Conservation (phyloP, 2,797 vertebrate genomes). For the Gobionotothen gibberifrons region DNA sequence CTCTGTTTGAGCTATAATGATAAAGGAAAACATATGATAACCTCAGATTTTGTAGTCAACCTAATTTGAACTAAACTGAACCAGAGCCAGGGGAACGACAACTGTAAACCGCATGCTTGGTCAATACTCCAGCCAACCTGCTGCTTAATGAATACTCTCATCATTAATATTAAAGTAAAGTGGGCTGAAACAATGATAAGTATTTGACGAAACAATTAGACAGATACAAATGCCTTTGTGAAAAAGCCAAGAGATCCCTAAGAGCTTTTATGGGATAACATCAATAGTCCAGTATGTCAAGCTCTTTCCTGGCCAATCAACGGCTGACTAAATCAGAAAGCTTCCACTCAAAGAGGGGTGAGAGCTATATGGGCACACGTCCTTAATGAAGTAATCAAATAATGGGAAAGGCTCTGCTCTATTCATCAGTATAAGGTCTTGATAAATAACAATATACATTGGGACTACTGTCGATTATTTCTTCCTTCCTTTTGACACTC, state of each 20-base stretch:
- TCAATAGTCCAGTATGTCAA: slow-evolving; percentile 43
- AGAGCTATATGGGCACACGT: not conserved
- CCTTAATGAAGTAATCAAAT: slow-evolving; percentile 54
- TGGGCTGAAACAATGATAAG: slow-evolving; percentile 5
- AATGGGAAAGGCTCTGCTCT: slow-evolving; percentile 20
- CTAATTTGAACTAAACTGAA: not conserved
- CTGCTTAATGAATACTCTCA: slow-evolving; percentile 23
- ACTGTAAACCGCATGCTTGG: not conserved
- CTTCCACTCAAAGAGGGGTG: slow-evolving; percentile 25
- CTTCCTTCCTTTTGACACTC: slow-evolving; percentile 39
- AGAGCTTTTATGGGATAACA: slow-evolving; percentile 29
- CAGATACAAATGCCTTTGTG: slow-evolving; percentile 12
- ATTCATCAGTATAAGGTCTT: slow-evolving; percentile 57
- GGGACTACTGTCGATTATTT: slow-evolving; percentile 26
- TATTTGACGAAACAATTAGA: slow-evolving; percentile 32
- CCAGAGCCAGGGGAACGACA: not conserved
- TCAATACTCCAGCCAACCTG: not conserved
- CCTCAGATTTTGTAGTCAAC: not conserved
- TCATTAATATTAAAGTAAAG: slow-evolving; percentile 26
- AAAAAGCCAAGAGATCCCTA: slow-evolving; percentile 32
- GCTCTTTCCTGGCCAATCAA: slow-evolving; percentile 55
- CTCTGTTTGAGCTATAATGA: not conserved
- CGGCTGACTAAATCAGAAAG: slow-evolving; percentile 54
- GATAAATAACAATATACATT: slow-evolving; percentile 49
- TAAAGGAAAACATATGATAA: not conserved